Base-by-base conservation (phyloP, 2,113 vertebrate species). In the Mesoclemmys tuberculata region DNA sequence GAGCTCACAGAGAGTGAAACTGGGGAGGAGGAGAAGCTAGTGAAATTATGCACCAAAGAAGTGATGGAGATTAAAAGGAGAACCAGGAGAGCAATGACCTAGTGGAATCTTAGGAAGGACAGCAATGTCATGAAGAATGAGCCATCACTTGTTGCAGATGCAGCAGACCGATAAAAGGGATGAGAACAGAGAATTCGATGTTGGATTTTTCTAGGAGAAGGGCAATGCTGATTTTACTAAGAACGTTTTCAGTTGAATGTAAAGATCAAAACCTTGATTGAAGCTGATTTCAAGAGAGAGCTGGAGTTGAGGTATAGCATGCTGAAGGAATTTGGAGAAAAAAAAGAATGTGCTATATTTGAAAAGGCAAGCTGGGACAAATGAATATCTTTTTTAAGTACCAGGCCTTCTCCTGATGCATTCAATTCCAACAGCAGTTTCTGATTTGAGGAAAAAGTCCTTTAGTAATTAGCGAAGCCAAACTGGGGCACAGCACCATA, bases 111-210 rank as follows among this genome's bases (percentile, higher is more conserved):
- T 74, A 3, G 13, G 29, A 68, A 78, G 68, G 84, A 38, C 46
- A 87, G 3, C 54, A 26, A 2, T 29, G 54, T 55, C 5, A 75
- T 82, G 79, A 58, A 38, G n/a, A 44, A 80, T 44, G 38, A 24
- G 10, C 0, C 0, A 81, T 80, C 56, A 12, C 13, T 0, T 2
- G 2, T 4, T 64, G 21, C n/a, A 41, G 35, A 1, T 3, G n/a
- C 6, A 74, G 22, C 38, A 89, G 10, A 2, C 1, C 29, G 5
- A 44, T 78, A 46, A 46, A 48, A 78, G 35, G 46, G 31, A 51
- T 51, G 31, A 79, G 24, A 49, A 49, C 31, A 79, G 29, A 79
- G 29, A 79, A 49, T 49, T 35, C 11, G 31, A 79, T 18, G 29
- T 49, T 77, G 44, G 41, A 29, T 46, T 78, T 78, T 44, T 48